Percentiles rank a stretch among this genome's conserved stretches.
phyloP scores from a whole-genome alignment of 2,797 vertebrate species.

The Ptychadena robeensis region DNA sequence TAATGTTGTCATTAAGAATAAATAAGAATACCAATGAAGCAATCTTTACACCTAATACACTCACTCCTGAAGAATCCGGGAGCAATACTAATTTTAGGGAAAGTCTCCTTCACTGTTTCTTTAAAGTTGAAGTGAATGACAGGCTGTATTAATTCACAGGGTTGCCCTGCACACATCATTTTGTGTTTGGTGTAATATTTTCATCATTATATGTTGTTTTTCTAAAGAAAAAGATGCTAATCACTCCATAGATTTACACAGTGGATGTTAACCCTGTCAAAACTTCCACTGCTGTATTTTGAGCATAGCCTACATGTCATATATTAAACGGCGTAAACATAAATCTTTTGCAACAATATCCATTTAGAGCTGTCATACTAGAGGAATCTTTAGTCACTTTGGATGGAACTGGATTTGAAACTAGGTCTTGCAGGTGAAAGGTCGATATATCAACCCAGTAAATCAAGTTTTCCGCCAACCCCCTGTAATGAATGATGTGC shows the following conservation, averaged over 20 bases:
- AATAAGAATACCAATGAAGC: slow-evolving; percentile 40
- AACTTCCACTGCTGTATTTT: background rate
- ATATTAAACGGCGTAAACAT: slow-evolving; percentile 42
- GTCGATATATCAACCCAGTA: slow-evolving; percentile 73
- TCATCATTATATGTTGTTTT: slow-evolving; percentile 1
- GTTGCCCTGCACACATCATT: background rate
- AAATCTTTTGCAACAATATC: slow-evolving; percentile 62
- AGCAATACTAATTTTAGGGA: background rate
- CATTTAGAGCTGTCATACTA: slow-evolving; percentile 62
- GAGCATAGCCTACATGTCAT: slow-evolving; percentile 14
- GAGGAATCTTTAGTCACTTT: slow-evolving; percentile 70
- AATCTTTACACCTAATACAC: slow-evolving; percentile 28
- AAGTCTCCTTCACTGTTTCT: background rate
- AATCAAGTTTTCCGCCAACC: slow-evolving; percentile 74
- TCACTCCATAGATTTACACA: background rate
- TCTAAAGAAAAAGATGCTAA: background rate
- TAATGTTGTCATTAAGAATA: slow-evolving; percentile 51
- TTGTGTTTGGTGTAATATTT: background rate
- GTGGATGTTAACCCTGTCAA: slow-evolving; percentile 46
- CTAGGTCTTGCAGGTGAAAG: slow-evolving; percentile 72
- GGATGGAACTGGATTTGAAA: slow-evolving; percentile 71
- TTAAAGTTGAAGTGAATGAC: background rate
- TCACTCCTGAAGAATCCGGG: slow-evolving; percentile 3
- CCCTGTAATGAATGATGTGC: slow-evolving; percentile 91
- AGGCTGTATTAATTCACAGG: background rate